Conservation (phyloP, 2,888 invertebrate species). For the Drosophila putrida region DNA sequence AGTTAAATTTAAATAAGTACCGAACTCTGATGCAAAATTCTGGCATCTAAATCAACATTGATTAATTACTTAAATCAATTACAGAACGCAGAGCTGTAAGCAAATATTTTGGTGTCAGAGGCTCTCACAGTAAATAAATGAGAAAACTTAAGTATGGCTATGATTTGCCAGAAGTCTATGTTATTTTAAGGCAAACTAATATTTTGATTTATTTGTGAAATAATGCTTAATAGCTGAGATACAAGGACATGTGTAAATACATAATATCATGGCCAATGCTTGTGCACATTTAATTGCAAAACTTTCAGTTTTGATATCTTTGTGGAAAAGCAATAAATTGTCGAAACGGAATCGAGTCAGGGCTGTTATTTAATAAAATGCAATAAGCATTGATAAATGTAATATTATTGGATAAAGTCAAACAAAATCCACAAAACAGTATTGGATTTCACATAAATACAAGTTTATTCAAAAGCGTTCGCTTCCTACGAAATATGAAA, state of each 20-base stretch:
- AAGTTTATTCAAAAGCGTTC: slow-evolving; percentile 9
- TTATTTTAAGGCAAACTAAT: slow-evolving; percentile 1
- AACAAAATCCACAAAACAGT: not conserved
- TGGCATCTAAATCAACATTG: not conserved
- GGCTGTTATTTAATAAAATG: slow-evolving; percentile 2
- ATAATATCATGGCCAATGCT: not conserved
- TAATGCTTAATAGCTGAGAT: not conserved
- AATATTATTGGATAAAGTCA: not conserved
- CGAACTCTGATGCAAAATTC: not conserved
- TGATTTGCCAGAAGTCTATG: not conserved
- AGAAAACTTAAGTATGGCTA: not conserved
- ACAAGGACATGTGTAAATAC: not conserved
- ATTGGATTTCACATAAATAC: slow-evolving; percentile 11
- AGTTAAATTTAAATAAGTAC: not conserved
- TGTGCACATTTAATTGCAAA: slow-evolving; percentile 5
- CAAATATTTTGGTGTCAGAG: not conserved
- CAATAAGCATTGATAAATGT: slow-evolving; percentile 17
- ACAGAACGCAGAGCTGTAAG: not conserved
- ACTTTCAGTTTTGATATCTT: not conserved
- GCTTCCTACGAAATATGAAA: not conserved
- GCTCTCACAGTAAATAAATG: not conserved
- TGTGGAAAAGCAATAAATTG: not conserved
- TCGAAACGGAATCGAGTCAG: not conserved
- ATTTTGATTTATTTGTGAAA: slow-evolving; percentile 4
- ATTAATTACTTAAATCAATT: not conserved